phyloP scores from a whole-genome alignment of 2,797 vertebrate species.

The Tokudaia muenninki region DNA sequence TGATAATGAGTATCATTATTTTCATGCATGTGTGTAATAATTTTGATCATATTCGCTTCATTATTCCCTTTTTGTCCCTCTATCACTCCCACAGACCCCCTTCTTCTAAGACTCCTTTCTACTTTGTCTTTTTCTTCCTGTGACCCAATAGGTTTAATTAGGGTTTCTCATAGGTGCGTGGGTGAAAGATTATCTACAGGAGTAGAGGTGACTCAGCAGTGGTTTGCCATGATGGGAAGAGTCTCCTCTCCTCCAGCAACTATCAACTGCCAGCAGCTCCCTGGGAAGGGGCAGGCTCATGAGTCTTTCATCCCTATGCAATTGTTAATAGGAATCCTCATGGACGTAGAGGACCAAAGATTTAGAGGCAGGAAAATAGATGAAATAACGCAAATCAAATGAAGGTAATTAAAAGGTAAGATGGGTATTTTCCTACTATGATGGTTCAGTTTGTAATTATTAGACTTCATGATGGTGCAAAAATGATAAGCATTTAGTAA shows the following conservation, averaged over 20 bases:
- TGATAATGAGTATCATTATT: background rate
- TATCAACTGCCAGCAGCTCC: background rate
- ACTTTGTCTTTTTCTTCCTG: background rate
- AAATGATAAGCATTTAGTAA: background rate
- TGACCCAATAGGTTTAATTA: background rate
- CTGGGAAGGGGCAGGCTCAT: no score
- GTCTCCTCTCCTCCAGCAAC: background rate
- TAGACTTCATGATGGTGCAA: background rate
- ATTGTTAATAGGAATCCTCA: background rate
- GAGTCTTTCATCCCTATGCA: background rate
- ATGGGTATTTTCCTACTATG: background rate
- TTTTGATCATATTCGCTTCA: background rate
- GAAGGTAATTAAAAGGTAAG: background rate
- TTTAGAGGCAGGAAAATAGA: background rate
- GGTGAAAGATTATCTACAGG: background rate
- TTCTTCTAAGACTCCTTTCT: background rate
- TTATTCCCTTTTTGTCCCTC: background rate
- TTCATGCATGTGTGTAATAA: background rate
- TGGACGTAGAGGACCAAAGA: background rate
- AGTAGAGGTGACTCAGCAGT: background rate
- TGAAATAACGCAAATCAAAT: background rate
- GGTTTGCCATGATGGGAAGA: background rate
- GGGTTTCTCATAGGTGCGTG: background rate
- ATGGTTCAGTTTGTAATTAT: background rate
- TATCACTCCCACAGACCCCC: background rate